Base-by-base conservation (phyloP, 2,888 invertebrate species). In the Tenthredo livida region DNA sequence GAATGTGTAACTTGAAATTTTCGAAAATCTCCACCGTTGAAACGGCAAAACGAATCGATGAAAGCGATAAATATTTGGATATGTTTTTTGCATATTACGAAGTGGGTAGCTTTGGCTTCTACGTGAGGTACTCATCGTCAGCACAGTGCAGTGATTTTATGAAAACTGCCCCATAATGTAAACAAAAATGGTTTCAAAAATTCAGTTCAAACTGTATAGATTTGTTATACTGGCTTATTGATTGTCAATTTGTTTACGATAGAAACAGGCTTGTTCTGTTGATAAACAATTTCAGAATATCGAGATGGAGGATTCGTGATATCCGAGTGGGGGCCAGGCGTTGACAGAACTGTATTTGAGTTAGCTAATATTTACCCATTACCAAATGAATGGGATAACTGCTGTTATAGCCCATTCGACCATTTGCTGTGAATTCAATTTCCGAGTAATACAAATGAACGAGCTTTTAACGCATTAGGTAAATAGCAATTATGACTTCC, bases 351-450 rank as follows among this genome's bases (percentile, higher is more conserved):
- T 54, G 54, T 54, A 54, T 54, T 54, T 54, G 54, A 54, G 54
- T 54, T 54, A n/a, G 25, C 61, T 12, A 25, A 61, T 25, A 61
- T 61, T 61, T 21, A 61, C 25, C 61, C 3, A 61, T 25, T 61
- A 25, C 21, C 25, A 25, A 61, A 61, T 61, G 25, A 25, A 61
- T 61, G 61, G 25, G 25, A 61, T 21, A 61, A 61, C 25, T 61
- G 61, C 25, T 61, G 25, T 10, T 61, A 10, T 12, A 21, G 25
- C 25, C 61, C 61, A 25, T 1, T 61, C 25, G 61, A 61, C 25
- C 25, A 61, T 61, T 61, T 61, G 61, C 25, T 61, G 61, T 61
- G 61, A 61, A 61, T 61, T 25, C 21, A 61, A 61, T 61, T 61
- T 61, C 21, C 25, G 25, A 61, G 12, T 61, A 21, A 61, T 61